A percentile compares a stretch with the other conserved stretches of the same genome.
These are phyloP conservation scores for Mamestra configurata DNA, from an alignment of 1,140 invertebrate species.

Conservation along the genomic window DNA sequence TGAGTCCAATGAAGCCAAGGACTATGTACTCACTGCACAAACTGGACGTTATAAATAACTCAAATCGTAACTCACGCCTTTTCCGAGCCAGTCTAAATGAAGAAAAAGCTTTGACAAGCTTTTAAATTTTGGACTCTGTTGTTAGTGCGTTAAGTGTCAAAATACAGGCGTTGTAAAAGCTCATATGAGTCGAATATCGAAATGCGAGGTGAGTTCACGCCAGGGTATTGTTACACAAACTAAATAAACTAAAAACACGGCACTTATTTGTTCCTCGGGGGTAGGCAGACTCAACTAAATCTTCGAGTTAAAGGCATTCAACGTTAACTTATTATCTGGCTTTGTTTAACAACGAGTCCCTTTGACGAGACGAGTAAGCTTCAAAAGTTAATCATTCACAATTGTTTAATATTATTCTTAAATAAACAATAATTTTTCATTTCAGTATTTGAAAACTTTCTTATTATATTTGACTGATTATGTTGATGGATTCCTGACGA, in stretches of 20 bases:
- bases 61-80: constrained; percentile 82
- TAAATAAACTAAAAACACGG: constrained; percentile 74
- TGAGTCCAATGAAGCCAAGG: constrained; percentile 78
- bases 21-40: constrained; percentile 80
- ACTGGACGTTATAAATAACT: constrained; percentile 86
- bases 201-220: constrained; percentile 69
- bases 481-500: neutral
- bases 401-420: constrained; percentile 23
- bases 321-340: constrained; percentile 61
- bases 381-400: constrained; percentile 17
- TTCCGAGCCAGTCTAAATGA: constrained; percentile 73
- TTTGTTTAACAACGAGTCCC: constrained; percentile 52
- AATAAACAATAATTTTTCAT: constrained; percentile 31
- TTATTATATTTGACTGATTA: neutral
- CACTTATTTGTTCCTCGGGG: constrained; percentile 71
- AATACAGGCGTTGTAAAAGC: constrained; percentile 53
- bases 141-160: constrained; percentile 64
- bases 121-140: constrained; percentile 63
- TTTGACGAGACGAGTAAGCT: constrained; percentile 26
- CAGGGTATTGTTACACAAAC: constrained; percentile 73
- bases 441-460: neutral
- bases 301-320: constrained; percentile 55
- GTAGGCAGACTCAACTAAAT: constrained; percentile 67
- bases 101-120: constrained; percentile 54
- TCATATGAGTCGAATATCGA: constrained; percentile 66